Percentiles rank a stretch among this genome's conserved stretches.
phyloP scores from a whole-genome alignment of 2,888 invertebrate species.

The Spodoptera littoralis region DNA sequence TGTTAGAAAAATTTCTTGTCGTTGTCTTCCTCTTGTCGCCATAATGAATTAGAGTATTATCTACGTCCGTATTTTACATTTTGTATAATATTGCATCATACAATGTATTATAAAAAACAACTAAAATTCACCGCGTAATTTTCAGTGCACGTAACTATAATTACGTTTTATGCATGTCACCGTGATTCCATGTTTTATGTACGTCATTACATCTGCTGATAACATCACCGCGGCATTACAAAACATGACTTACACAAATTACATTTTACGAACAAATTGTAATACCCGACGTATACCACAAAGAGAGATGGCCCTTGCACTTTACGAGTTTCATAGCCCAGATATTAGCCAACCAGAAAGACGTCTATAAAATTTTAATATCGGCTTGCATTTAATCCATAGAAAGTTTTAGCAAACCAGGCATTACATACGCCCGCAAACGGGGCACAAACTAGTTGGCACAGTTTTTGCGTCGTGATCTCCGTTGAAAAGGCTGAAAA shows the following conservation, averaged over 20 bases:
- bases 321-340: slow-evolving; percentile 14
- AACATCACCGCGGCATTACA: too few relatives aligned
- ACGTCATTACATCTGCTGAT: background rate
- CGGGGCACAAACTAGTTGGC: slow-evolving; percentile 35
- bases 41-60: too few relatives aligned
- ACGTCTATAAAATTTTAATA: slow-evolving; percentile 31
- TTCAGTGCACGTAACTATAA: too few relatives aligned
- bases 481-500: slow-evolving; percentile 72
- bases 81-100: too few relatives aligned
- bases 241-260: too few relatives aligned
- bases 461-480: slow-evolving; percentile 70
- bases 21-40: too few relatives aligned
- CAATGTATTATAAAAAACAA: too few relatives aligned
- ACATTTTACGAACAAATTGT: background rate
- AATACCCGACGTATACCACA: background rate
- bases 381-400: slow-evolving; percentile 21
- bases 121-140: too few relatives aligned
- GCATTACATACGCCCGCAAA: slow-evolving; percentile 25
- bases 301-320: slow-evolving; percentile 1
- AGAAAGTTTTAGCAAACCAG: slow-evolving; percentile 37
- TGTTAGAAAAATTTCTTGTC: too few relatives aligned
- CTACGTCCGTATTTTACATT: too few relatives aligned
- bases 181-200: background rate
- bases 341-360: slow-evolving; percentile 11
- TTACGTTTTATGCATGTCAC: too few relatives aligned